A percentile compares a stretch with the other conserved stretches of the same genome.
These are phyloP conservation scores for Bombylius discolor DNA, from an alignment of 2,888 invertebrate genomes.

Conservation along the genomic window DNA sequence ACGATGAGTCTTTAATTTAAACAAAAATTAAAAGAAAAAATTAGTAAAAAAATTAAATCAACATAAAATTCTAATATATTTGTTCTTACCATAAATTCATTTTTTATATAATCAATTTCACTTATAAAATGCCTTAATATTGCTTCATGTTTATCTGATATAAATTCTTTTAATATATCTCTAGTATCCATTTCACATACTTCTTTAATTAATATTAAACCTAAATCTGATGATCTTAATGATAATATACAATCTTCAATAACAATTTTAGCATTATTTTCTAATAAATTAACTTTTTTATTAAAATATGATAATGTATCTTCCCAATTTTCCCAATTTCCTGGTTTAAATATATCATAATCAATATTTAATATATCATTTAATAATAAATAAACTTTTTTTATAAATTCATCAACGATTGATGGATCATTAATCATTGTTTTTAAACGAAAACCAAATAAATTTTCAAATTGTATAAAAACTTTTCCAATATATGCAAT, in stretches of 20 bases:
- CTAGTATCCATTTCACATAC: conserved; percentile 69
- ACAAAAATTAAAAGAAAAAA: background rate
- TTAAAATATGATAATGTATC: conserved; percentile 66
- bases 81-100: conserved; percentile 50
- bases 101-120: conserved; percentile 62
- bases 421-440: conserved; percentile 77
- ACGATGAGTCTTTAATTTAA: conserved; percentile 43
- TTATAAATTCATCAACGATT: conserved; percentile 72
- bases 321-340: conserved; percentile 76
- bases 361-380: conserved; percentile 62
- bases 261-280: conserved; percentile 69
- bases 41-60: background rate
- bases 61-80: background rate
- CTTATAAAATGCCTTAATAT: conserved; percentile 74
- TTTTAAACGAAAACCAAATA: conserved; percentile 76
- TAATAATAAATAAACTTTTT: conserved; percentile 64
- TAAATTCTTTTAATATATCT: conserved; percentile 53
- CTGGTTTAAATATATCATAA: conserved; percentile 69
- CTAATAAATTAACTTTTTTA: conserved; percentile 57
- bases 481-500: conserved; percentile 67
- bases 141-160: conserved; percentile 71
- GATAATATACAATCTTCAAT: conserved; percentile 77
- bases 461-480: conserved; percentile 74
- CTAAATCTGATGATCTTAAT: conserved; percentile 68
- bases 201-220: conserved; percentile 63